Evolutionary conservation across 2,888 invertebrate species (phyloP).

Genomic region (Osmoderma eremita): DNA sequence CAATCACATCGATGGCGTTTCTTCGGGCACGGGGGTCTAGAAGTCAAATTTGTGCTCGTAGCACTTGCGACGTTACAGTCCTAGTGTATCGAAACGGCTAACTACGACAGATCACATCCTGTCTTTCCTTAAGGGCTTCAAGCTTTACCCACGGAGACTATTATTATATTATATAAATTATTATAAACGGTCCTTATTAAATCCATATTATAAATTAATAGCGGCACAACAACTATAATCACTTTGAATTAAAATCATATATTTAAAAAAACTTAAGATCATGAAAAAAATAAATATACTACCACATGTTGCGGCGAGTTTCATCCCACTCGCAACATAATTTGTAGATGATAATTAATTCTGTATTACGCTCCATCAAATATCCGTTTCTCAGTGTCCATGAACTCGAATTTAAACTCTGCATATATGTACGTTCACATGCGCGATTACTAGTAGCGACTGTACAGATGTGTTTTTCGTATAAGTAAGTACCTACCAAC

Average conservation of each 20-base stretch:
- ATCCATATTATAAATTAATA: not conserved
- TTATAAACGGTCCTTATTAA: too few species aligned
- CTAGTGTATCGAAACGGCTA: too few species aligned
- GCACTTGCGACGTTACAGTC: too few species aligned
- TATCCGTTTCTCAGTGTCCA: slow-evolving; percentile 31
- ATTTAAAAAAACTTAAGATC: slow-evolving; percentile 2
- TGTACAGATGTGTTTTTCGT: slow-evolving; percentile 2
- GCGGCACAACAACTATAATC: slow-evolving; percentile 3
- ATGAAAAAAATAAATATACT: slow-evolving; percentile 18
- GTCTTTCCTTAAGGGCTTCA: too few species aligned
- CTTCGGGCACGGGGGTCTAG: too few species aligned
- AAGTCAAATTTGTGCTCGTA: too few species aligned
- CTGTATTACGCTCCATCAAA: slow-evolving; percentile 34
- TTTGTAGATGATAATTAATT: slow-evolving; percentile 37
- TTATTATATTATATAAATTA: too few species aligned
- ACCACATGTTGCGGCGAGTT: slow-evolving; percentile 29
- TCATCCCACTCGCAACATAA: slow-evolving; percentile 22
- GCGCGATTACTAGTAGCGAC: not conserved
- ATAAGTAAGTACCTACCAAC: too few species aligned
- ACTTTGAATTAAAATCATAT: slow-evolving; percentile 1
- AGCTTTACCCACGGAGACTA: too few species aligned
- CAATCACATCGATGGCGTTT: too few species aligned
- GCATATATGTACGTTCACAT: slow-evolving; percentile 12
- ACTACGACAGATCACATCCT: too few species aligned
- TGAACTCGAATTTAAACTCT: slow-evolving; percentile 35